These are phyloP conservation scores for Triops cancriformis DNA, from an alignment of 1,140 invertebrate species.

Conservation along the genomic window DNA sequence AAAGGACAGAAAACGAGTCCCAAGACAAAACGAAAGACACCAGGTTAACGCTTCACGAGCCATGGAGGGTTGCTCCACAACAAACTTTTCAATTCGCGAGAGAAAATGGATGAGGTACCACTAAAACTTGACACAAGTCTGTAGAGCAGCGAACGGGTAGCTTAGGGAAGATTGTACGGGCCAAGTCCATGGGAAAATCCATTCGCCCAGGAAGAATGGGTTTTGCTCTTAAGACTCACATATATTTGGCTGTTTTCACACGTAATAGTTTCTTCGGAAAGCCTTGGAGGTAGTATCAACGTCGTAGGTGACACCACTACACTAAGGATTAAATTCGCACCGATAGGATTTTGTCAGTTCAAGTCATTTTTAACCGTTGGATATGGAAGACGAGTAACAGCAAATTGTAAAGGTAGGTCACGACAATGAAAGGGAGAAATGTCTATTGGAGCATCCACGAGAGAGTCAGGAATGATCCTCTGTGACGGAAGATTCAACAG, in stretches of 20 bases:
- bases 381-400: too few relatives aligned
- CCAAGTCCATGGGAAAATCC: background rate
- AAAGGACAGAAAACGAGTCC: background rate
- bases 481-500: background rate
- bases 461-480: background rate
- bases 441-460: background rate
- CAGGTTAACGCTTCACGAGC: conserved; percentile 7
- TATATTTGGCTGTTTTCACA: background rate
- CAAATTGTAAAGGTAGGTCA: too few relatives aligned
- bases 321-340: background rate
- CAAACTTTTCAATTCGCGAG: background rate
- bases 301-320: background rate
- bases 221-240: background rate
- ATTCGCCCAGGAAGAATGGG: background rate
- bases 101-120: background rate
- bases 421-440: background rate
- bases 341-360: background rate
- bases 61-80: background rate
- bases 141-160: background rate
- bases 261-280: background rate
- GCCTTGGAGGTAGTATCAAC: background rate
- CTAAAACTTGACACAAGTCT: background rate
- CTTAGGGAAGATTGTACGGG: background rate
- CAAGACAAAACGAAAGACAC: conserved; percentile 6
- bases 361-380: background rate